A percentile compares a stretch with the other conserved stretches of the same genome.
These are phyloP conservation scores for Eilema caniola DNA, from an alignment of 2,888 invertebrate genomes.

Conservation along the genomic window DNA sequence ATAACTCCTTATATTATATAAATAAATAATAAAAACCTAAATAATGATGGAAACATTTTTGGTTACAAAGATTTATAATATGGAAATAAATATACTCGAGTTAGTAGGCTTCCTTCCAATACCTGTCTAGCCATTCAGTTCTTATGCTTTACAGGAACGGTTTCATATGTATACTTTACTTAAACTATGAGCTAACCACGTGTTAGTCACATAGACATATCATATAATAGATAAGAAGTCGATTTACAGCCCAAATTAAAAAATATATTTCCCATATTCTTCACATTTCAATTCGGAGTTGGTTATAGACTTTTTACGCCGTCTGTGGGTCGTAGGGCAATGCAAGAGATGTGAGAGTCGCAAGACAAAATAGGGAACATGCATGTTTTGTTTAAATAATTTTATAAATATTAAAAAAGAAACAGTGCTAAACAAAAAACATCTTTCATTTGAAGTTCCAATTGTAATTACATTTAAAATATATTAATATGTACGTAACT, in stretches of 20 bases:
- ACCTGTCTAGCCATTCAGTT: slow-evolving; percentile 50
- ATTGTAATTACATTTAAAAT: too few relatives aligned
- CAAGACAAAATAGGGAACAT: too few relatives aligned
- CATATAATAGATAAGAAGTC: slow-evolving; percentile 28
- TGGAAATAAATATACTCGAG: slow-evolving; percentile 71
- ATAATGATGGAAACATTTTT: slow-evolving; percentile 77
- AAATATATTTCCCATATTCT: neutral
- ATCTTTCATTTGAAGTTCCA: too few relatives aligned
- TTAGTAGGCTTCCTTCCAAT: slow-evolving; percentile 59
- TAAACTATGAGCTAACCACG: slow-evolving; percentile 46
- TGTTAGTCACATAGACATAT: slow-evolving; percentile 15
- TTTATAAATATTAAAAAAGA: too few relatives aligned
- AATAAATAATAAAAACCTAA: slow-evolving; percentile 76
- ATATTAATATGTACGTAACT: too few relatives aligned
- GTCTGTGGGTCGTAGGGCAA: too few relatives aligned
- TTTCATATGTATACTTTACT: slow-evolving; percentile 52
- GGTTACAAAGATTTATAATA: slow-evolving; percentile 75
- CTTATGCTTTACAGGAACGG: slow-evolving; percentile 64
- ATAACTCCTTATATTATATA: slow-evolving; percentile 77
- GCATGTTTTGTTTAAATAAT: too few relatives aligned
- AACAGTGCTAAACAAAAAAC: too few relatives aligned
- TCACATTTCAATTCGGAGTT: neutral
- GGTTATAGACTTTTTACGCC: neutral
- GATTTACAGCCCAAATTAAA: neutral
- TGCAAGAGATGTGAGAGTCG: too few relatives aligned